Percentiles rank a stretch among this genome's conserved stretches.
Evolutionary conservation across 2,113 vertebrate genomes (phyloP).

Genomic region (Boulengeromyrus knoepffleri): DNA sequence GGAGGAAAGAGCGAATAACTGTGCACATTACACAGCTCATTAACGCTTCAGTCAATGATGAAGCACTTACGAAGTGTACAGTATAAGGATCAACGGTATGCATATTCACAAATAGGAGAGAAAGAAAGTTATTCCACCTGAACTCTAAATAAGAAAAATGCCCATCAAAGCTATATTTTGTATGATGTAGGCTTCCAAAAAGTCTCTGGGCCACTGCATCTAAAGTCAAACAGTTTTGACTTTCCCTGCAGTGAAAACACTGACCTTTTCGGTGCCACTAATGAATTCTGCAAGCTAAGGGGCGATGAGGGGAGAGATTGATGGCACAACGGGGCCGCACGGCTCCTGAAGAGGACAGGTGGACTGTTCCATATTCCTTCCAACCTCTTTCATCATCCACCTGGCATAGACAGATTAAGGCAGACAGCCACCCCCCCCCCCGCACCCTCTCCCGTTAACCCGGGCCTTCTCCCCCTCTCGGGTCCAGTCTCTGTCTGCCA

Average conservation of each 20-base stretch:
- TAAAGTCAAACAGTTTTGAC: slow-evolving; percentile 15
- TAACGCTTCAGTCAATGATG: background rate
- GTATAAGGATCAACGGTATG: too few relatives aligned
- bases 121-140: background rate
- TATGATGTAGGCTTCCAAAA: background rate
- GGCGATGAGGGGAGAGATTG: slow-evolving; percentile 19
- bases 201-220: background rate
- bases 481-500: slow-evolving; percentile 6
- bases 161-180: background rate
- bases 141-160: background rate
- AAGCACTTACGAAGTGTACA: background rate
- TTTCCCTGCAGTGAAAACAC: slow-evolving; percentile 7
- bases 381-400: slow-evolving; percentile 26
- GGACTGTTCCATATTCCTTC: slow-evolving; percentile 13
- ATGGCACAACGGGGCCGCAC: slow-evolving; percentile 16
- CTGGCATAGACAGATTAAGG: slow-evolving; percentile 19
- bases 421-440: background rate
- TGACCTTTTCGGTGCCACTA: slow-evolving; percentile 20
- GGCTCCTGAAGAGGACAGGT: slow-evolving; percentile 21
- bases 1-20: background rate
- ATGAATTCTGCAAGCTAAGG: slow-evolving; percentile 22
- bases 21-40: background rate
- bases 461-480: background rate
- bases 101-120: background rate
- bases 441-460: background rate